phyloP scores from a whole-genome alignment of 2,113 vertebrate species.

The Pachycephala philippinensis region DNA sequence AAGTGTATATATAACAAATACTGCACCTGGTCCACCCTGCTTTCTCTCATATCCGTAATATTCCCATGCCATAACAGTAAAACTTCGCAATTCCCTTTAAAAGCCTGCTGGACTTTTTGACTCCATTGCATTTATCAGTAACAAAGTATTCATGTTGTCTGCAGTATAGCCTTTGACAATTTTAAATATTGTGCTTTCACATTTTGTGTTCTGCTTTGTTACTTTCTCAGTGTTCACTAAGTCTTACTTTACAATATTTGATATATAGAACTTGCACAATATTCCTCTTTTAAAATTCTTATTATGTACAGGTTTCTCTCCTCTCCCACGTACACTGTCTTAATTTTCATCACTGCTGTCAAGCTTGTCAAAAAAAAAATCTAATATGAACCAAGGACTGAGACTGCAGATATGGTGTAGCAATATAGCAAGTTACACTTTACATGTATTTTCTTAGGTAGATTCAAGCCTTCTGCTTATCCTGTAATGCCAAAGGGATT shows the following conservation, averaged over 20 bases:
- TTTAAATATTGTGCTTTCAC: neutral
- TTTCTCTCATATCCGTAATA: neutral
- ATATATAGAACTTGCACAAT: neutral
- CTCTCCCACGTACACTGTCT: neutral
- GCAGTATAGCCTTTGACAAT: neutral
- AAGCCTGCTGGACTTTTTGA: neutral
- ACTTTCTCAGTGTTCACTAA: neutral
- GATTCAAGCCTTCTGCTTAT: neutral
- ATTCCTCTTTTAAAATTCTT: neutral
- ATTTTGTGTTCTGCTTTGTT: neutral
- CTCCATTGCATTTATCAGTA: neutral
- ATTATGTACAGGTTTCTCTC: neutral
- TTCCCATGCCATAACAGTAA: neutral
- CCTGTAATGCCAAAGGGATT: neutral
- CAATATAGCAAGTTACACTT: neutral
- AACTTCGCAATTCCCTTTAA: neutral
- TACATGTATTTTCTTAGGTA: neutral
- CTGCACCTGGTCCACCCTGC: neutral
- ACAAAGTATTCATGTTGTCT: neutral
- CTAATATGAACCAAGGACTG: neutral
- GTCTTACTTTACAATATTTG: neutral
- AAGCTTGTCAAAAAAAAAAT: neutral
- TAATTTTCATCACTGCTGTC: constrained; percentile 19
- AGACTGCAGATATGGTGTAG: neutral
- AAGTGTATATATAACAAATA: neutral